phyloP scores from a whole-genome alignment of 2,797 vertebrate genomes.

The Eospalax fontanierii region DNA sequence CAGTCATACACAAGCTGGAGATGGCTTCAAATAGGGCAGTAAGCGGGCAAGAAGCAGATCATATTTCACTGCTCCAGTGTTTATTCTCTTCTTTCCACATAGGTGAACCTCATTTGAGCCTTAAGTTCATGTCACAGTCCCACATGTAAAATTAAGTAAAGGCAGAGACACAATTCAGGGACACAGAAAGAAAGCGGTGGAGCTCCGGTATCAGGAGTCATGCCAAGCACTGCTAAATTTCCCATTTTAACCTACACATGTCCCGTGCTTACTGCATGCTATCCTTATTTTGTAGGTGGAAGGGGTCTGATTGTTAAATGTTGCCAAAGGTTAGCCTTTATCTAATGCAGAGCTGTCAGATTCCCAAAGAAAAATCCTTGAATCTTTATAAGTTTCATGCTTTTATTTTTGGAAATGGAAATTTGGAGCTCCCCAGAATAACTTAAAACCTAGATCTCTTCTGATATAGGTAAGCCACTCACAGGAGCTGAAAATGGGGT shows the following conservation, averaged over 20 bases:
- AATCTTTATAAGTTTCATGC: conserved; percentile 17
- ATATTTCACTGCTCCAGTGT: neutral
- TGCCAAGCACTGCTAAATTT: neutral
- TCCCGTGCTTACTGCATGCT: neutral
- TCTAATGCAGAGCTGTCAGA: neutral
- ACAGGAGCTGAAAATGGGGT: neutral
- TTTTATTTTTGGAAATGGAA: conserved; percentile 8
- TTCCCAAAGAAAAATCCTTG: conserved; percentile 14
- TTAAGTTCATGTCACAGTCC: neutral
- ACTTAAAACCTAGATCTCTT: neutral
- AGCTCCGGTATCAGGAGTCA: neutral
- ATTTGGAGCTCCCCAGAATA: neutral
- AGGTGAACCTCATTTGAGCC: neutral
- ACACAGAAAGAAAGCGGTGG: neutral
- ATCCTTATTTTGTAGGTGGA: conserved; percentile 1
- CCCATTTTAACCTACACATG: neutral
- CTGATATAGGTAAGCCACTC: neutral
- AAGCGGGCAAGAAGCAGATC: neutral
- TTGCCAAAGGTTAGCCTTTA: neutral
- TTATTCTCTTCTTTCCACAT: neutral
- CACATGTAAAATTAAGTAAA: neutral
- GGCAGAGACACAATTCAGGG: neutral
- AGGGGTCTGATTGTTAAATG: neutral
- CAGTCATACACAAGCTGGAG: neutral
- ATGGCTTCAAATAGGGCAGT: neutral